These are phyloP conservation scores for Odontocerum albicorne DNA, from an alignment of 2,888 invertebrate species.

Conservation along the genomic window DNA sequence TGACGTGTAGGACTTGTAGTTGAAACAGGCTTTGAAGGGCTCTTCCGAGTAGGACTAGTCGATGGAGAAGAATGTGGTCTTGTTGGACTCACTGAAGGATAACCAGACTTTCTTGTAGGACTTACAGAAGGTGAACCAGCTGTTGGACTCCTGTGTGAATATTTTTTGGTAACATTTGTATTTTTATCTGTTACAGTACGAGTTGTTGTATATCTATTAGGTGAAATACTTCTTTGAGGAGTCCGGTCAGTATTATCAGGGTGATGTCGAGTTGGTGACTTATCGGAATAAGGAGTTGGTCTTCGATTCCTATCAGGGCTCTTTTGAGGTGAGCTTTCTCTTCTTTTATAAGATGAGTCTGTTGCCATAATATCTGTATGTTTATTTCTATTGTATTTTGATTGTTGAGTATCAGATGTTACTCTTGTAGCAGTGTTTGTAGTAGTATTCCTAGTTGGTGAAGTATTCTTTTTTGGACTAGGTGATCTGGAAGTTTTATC, in stretches of 20 bases:
- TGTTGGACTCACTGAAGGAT: constrained; percentile 56
- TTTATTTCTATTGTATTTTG: constrained; percentile 1
- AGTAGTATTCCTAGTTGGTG: constrained; percentile 8
- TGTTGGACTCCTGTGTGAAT: not conserved
- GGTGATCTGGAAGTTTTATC: constrained; percentile 41
- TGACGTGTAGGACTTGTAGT: constrained; percentile 8
- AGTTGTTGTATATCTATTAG: not conserved
- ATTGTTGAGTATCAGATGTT: not conserved
- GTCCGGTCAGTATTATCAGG: not conserved
- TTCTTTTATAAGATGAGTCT: constrained; percentile 7
- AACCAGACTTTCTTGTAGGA: constrained; percentile 51
- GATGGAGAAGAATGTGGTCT: constrained; percentile 48
- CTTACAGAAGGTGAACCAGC: constrained; percentile 51
- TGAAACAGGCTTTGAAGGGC: constrained; percentile 7
- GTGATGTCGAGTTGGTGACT: not conserved
- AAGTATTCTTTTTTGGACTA: constrained; percentile 23
- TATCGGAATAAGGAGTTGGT: not conserved
- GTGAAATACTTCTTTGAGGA: constrained; percentile 9
- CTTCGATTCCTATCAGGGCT: constrained; percentile 23
- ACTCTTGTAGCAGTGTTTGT: not conserved
- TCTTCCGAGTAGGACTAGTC: constrained; percentile 20
- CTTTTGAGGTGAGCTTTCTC: constrained; percentile 25
- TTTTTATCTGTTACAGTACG: not conserved
- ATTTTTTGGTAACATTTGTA: constrained; percentile 1
- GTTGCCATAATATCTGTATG: not conserved